These are phyloP conservation scores for Cacatua alba DNA, from an alignment of 2,113 vertebrate genomes.

Conservation along the genomic window DNA sequence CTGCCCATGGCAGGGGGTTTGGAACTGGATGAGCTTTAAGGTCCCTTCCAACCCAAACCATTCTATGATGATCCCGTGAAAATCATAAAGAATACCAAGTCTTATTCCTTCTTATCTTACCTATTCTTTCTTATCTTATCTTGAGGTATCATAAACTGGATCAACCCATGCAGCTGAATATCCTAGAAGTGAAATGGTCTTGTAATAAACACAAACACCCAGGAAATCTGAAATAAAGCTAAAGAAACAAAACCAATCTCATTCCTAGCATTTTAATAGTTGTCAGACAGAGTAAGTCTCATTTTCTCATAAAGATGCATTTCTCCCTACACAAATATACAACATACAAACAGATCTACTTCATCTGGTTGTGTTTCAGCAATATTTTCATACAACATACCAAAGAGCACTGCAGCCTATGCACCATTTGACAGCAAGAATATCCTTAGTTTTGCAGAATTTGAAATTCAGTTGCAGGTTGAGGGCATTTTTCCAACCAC, in stretches of 20 bases:
- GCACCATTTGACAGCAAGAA: slow-evolving; percentile 51
- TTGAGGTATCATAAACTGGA: background rate
- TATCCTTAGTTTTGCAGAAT: slow-evolving; percentile 60
- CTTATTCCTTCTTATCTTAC: background rate
- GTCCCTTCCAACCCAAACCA: background rate
- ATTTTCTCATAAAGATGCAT: background rate
- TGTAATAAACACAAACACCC: background rate
- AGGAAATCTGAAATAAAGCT: background rate
- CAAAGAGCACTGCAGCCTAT: slow-evolving; percentile 20
- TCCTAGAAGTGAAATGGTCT: background rate
- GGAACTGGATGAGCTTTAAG: background rate
- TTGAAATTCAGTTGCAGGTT: slow-evolving; percentile 54
- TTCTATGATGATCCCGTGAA: background rate
- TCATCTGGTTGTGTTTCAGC: slow-evolving; percentile 37
- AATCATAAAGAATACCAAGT: background rate
- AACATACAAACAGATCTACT: background rate
- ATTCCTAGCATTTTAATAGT: background rate
- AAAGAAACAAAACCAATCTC: background rate
- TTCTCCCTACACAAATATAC: slow-evolving; percentile 29
- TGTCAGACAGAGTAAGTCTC: background rate
- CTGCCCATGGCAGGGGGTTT: background rate
- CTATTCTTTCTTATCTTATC: background rate
- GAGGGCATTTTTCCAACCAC: slow-evolving; percentile 54
- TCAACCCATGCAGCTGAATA: background rate
- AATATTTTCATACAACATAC: slow-evolving; percentile 17